Evolutionary conservation across 1,140 invertebrate genomes (phyloP), one percentile per base, ranked within the genome.

Genomic region (Drosophila repletoides): DNA sequence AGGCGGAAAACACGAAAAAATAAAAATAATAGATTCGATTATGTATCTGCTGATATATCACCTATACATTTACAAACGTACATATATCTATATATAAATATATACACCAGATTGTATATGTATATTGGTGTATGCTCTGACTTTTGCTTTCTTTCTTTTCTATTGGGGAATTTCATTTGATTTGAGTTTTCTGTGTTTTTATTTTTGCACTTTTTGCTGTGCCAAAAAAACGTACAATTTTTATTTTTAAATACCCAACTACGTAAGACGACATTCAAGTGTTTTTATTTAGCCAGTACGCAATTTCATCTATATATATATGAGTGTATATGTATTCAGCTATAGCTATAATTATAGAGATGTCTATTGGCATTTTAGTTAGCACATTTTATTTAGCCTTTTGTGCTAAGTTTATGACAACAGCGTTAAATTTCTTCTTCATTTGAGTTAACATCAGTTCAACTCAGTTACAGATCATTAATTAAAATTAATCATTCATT

Each of bases 261-360:
- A 84, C 79, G 79, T 84, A 84, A 84, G 75, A 79, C 80, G 79
- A 79, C 79, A 84, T 86, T 84, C 74, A 86, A 86, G 72, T 86
- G 75, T 84, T 86, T 86, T 83, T 68, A 70, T 83, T 83, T 83
- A 83, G 77, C 59, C 64, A 76, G 76, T 72, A 68, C 71, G 79
- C 71, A 75, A 69, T 36, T 63, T 63, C 24, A 40, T 53, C 10
- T 21, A 40, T 40, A 43, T 14, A 60, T 48, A 36, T 12, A 51
- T 17, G 64, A 26, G 51, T 59, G 15, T 22, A 48, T 59, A 55
- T 26, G 19, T 31, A 28, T 28, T 15, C 22, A 52, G 12, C 12
- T 46, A 36, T 46, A 33, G 41, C 19, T 58, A 38, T 61, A 71
- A 70, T 60, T 66, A 61, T 48, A 61, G 56, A 33, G 33, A 22